These are phyloP conservation scores for Atherix ibis DNA, from an alignment of 2,888 invertebrate genomes.

Conservation along the genomic window DNA sequence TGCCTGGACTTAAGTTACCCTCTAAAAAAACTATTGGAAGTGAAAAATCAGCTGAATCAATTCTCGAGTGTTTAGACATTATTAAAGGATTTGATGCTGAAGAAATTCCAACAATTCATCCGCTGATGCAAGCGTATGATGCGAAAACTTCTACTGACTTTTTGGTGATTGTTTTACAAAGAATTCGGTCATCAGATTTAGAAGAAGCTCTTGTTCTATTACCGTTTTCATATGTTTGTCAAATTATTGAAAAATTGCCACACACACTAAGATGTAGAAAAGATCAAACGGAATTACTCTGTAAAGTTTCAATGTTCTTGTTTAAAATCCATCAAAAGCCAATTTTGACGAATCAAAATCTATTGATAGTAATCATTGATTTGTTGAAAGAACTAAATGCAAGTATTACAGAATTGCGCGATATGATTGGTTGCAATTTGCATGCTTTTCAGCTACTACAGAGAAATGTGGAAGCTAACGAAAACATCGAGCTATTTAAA, in stretches of 20 bases:
- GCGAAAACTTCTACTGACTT: slow-evolving; percentile 61
- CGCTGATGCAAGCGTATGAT: slow-evolving; percentile 67
- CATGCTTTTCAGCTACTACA: slow-evolving; percentile 65
- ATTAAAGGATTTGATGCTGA: slow-evolving; percentile 38
- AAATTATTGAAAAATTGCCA: slow-evolving; percentile 57
- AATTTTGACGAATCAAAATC: slow-evolving; percentile 52
- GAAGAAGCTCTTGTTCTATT: slow-evolving; percentile 78
- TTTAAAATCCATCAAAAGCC: slow-evolving; percentile 63
- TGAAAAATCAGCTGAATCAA: slow-evolving; percentile 56
- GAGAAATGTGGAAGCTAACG: slow-evolving; percentile 55
- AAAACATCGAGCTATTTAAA: slow-evolving; percentile 59
- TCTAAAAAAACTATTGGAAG: slow-evolving; percentile 51
- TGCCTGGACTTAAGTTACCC: slow-evolving; percentile 64
- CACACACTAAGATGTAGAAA: slow-evolving; percentile 45
- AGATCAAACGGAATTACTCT: slow-evolving; percentile 59
- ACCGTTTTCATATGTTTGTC: slow-evolving; percentile 67
- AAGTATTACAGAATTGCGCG: slow-evolving; percentile 38
- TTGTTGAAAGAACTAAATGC: slow-evolving; percentile 20
- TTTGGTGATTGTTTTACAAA: slow-evolving; percentile 59
- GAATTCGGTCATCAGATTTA: slow-evolving; percentile 74
- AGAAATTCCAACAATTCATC: slow-evolving; percentile 40
- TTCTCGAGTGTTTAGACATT: slow-evolving; percentile 79
- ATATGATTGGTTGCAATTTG: slow-evolving; percentile 70
- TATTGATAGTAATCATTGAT: slow-evolving; percentile 34
- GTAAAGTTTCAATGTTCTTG: slow-evolving; percentile 61